phyloP scores from a whole-genome alignment of 2,113 vertebrate species.

The Pseudolaguvia tuberculata region DNA sequence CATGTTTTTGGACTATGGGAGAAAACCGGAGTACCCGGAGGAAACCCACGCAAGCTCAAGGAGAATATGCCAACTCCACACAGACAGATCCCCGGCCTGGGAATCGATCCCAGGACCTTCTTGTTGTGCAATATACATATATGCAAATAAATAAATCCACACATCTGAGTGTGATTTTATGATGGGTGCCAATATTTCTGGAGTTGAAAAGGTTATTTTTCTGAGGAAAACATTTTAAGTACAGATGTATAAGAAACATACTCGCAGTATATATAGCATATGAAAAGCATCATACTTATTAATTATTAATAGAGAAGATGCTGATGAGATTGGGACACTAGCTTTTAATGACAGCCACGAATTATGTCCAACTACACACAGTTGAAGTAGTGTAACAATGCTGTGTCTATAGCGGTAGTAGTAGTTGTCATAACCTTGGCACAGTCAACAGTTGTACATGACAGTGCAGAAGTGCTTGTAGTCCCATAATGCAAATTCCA shows the following conservation, averaged over 20 bases:
- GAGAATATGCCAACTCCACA: no score
- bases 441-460: constrained; percentile 31
- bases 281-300: no score
- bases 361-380: neutral
- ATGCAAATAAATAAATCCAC: neutral
- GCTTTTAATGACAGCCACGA: constrained; percentile 13
- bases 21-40: no score
- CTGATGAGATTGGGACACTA: neutral
- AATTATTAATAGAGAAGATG: no score
- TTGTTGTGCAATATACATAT: no score
- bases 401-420: neutral
- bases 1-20: no score
- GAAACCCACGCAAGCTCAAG: no score
- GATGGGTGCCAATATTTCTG: neutral
- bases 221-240: neutral
- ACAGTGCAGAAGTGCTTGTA: constrained; percentile 3
- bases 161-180: neutral
- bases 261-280: no score
- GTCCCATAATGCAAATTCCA: neutral
- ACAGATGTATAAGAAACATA: neutral
- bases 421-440: constrained; percentile 13
- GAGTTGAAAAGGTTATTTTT: neutral
- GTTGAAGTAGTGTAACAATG: neutral
- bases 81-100: no score
- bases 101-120: no score